These are phyloP conservation scores for Tadarida brasiliensis DNA, from an alignment of 2,797 vertebrate species.

Conservation along the genomic window DNA sequence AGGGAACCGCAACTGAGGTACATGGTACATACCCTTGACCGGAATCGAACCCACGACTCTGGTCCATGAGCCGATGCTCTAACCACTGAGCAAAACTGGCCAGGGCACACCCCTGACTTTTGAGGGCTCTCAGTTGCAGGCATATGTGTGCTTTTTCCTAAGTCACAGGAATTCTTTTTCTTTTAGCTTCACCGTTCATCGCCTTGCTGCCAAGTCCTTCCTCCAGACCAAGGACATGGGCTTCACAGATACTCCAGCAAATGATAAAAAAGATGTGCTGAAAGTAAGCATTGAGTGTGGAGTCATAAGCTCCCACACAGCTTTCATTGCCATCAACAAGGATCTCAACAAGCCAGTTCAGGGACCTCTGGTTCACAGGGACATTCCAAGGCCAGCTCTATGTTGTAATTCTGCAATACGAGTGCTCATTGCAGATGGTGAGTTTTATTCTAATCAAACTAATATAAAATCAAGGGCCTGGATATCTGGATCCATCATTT, in stretches of 20 bases:
- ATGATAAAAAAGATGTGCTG: constrained; percentile 84
- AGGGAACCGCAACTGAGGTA: no score
- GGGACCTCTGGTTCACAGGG: constrained; percentile 84
- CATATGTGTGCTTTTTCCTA: not conserved
- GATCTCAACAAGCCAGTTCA: constrained; percentile 78
- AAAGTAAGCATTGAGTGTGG: constrained; percentile 90
- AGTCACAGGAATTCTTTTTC: not conserved
- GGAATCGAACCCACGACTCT: no score
- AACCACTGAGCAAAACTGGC: no score
- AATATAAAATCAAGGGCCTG: not conserved
- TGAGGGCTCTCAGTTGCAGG: not conserved
- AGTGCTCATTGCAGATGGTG: not conserved
- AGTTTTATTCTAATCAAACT: constrained; percentile 6
- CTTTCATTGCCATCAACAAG: constrained; percentile 90
- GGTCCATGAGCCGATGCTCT: no score
- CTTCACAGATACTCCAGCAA: constrained; percentile 55
- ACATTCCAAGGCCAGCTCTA: constrained; percentile 75
- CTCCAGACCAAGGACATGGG: constrained; percentile 87
- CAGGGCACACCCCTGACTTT: not conserved
- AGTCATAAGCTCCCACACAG: constrained; percentile 90
- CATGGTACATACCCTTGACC: no score
- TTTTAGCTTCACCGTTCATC: constrained; percentile 88
- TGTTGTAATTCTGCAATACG: not conserved
- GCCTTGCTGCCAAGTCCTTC: constrained; percentile 87
- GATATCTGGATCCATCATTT: not conserved